Conservation (phyloP, 2,888 invertebrate species). For the Lagria hirta region DNA sequence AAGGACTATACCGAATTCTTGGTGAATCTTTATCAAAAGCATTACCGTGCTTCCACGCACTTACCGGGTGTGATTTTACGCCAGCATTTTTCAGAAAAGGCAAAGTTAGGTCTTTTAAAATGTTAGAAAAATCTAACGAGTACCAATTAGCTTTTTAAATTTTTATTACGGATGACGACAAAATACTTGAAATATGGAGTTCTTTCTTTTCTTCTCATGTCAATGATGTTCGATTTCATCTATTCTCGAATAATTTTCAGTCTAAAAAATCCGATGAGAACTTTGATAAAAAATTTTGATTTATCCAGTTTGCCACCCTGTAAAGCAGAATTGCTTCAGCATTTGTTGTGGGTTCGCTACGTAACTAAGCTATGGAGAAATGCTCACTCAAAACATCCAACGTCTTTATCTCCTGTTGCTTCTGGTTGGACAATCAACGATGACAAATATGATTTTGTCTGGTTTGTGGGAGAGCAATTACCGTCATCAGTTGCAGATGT, state of each 20-base stretch:
- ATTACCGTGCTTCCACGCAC: constrained; percentile 8
- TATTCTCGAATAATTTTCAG: constrained; percentile 21
- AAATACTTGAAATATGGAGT: constrained; percentile 31
- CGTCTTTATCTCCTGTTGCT: constrained; percentile 7
- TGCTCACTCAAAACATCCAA: constrained; percentile 23
- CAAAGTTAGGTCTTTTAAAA: constrained; percentile 20
- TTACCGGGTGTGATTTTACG: constrained; percentile 31
- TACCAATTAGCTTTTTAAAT: no score
- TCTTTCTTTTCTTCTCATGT: constrained; percentile 38
- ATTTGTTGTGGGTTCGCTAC: constrained; percentile 30
- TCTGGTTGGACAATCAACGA: constrained; percentile 12
- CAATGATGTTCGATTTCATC: constrained; percentile 32
- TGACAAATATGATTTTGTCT: constrained; percentile 11
- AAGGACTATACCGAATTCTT: constrained; percentile 14
- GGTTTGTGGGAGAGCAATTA: constrained; percentile 10
- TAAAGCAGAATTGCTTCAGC: constrained; percentile 29
- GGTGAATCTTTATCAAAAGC: constrained; percentile 6
- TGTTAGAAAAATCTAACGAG: constrained; percentile 3
- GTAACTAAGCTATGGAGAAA: constrained; percentile 31
- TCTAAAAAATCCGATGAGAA: constrained; percentile 24
- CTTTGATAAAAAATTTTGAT: constrained; percentile 24
- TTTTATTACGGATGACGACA: no score
- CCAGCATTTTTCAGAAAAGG: constrained; percentile 30
- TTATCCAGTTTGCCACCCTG: constrained; percentile 29
- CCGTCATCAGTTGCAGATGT: neutral